A percentile compares a stretch with the other conserved stretches of the same genome.
Evolutionary conservation across 2,797 vertebrate genomes (phyloP).

Genomic region (Dromococcyx pavoninus): DNA sequence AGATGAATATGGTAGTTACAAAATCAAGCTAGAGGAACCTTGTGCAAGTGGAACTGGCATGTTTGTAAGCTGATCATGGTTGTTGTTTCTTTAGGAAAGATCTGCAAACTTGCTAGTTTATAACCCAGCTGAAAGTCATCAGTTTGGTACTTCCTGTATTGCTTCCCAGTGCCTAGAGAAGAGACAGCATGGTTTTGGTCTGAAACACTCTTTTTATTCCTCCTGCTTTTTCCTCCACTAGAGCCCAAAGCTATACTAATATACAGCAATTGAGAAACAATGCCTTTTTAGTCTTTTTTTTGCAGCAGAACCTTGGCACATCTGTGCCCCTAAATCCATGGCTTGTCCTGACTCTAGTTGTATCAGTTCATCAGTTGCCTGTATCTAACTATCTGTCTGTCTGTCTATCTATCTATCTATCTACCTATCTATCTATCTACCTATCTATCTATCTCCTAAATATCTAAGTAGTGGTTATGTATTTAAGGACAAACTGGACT

Average conservation of each 20-base stretch:
- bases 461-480: not conserved
- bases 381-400: not conserved
- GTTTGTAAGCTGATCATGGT: not conserved
- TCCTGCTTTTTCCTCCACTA: not conserved
- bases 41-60: not conserved
- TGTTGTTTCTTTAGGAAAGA: not conserved
- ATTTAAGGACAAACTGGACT: not conserved
- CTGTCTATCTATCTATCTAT: too few species aligned
- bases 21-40: not conserved
- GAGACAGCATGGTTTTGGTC: not conserved
- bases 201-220: not conserved
- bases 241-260: not conserved
- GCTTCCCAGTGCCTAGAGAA: not conserved
- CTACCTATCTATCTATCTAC: too few species aligned
- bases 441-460: too few species aligned
- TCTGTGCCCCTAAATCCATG: not conserved
- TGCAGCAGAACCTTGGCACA: not conserved
- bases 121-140: not conserved
- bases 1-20: not conserved
- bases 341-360: not conserved
- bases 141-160: not conserved
- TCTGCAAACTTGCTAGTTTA: not conserved
- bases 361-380: not conserved
- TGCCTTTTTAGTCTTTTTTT: not conserved
- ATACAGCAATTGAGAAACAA: not conserved